Base-by-base conservation (phyloP, 2,797 vertebrate species). In the Siniperca undulata region DNA sequence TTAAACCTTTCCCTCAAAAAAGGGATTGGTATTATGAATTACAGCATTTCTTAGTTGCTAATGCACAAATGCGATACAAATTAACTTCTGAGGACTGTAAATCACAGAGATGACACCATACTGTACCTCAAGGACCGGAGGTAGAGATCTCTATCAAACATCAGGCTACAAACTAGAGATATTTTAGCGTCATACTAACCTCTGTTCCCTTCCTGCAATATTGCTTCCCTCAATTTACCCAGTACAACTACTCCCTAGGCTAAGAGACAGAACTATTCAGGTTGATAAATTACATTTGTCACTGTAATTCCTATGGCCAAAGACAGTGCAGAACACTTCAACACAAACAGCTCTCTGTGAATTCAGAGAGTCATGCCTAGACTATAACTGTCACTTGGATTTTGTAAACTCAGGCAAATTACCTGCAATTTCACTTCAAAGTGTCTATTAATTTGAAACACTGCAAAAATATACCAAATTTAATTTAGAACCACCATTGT, bases 221-320 rank as follows among this genome's bases (percentile, higher is more conserved):
- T 34, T 74, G 56, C 5, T 40, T 60, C 19, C 16, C 30, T 36
- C 17, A 60, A 46, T 74, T 69, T 77, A 48, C 9, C n/a, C 44
- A 67, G 59, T 67, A 34, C 22, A 67, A 24, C 17, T 62, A 66
- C 61, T 77, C 67, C 50, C 50, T 22, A 3, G 55, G 62, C 70
- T 52, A 77, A 8, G 19, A 75, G 42, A 76, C 20, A 69, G 66
- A 77, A 62, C 55, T 40, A 34, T 86, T 72, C 16, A 14, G 56
- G 50, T 42, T 74, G 69, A 82, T 70, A 55, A 67, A 78, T 83
- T 19, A 85, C 34, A 81, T 59, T 55, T 76, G 66, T 81, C 60
- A 81, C 53, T 77, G 40, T 80, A 17, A 84, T 85, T 86, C 67
- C 76, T 83, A 56, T 59, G 19, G 52, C 70, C 72, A 68, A 81